These are phyloP conservation scores for Metopia argyrocephala DNA, from an alignment of 2,888 invertebrate species.

Conservation along the genomic window DNA sequence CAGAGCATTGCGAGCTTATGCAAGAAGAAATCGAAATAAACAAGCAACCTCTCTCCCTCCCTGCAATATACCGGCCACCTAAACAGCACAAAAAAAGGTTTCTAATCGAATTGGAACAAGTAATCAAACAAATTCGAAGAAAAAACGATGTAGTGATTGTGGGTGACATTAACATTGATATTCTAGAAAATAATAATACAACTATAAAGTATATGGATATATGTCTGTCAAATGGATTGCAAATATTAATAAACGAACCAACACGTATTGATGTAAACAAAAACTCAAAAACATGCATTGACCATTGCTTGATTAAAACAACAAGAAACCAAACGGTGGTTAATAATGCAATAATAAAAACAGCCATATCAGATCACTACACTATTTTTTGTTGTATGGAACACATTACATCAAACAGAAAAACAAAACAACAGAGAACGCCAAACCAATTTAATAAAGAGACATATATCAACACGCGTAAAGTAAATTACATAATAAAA, in stretches of 20 bases:
- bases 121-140: no score
- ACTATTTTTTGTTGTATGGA: not conserved
- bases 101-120: no score
- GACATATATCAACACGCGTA: no score
- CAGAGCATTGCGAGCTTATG: no score
- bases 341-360: not conserved
- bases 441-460: no score
- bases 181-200: not conserved
- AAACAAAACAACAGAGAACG: not conserved
- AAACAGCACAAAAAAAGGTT: no score
- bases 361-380: not conserved
- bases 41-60: not conserved
- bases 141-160: not conserved
- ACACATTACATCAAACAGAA: not conserved
- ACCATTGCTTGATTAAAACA: not conserved
- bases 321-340: not conserved
- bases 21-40: no score
- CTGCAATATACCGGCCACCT: not conserved
- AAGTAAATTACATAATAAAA: no score
- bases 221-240: not conserved
- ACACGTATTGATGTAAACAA: no score
- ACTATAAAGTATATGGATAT: not conserved
- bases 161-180: constrained; percentile 3
- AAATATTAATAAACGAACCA: not conserved
- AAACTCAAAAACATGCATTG: not conserved